Percentiles rank a stretch among this genome's conserved stretches.
Evolutionary conservation across 2,888 invertebrate species (phyloP).

Genomic region (Ophion ellenae): DNA sequence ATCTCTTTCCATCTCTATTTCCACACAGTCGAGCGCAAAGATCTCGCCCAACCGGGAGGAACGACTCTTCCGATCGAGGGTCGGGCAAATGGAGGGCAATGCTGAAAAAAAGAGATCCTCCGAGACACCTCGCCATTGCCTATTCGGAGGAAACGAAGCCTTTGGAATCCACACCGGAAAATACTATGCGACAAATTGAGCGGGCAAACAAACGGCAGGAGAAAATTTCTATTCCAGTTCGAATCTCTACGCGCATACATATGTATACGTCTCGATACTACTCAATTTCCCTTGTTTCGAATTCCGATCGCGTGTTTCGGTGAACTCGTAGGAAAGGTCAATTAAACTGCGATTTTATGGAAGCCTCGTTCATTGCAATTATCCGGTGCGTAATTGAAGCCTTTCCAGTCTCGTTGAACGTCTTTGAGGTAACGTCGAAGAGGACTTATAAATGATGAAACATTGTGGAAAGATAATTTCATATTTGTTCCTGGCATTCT

Average conservation of each 20-base stretch:
- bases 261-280: not conserved
- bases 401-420: not conserved
- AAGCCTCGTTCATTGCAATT: not conserved
- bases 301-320: not conserved
- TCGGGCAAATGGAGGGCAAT: conserved; percentile 15
- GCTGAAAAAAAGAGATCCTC: conserved; percentile 17
- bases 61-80: conserved; percentile 45
- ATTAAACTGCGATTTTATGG: not conserved
- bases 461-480: too few relatives aligned
- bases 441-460: too few relatives aligned
- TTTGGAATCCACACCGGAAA: conserved; percentile 46
- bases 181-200: conserved; percentile 31
- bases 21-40: conserved; percentile 50
- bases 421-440: not conserved
- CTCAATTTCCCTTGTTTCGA: conserved; percentile 42
- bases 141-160: conserved; percentile 63
- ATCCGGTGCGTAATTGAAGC: not conserved
- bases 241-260: not conserved
- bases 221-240: conserved; percentile 51
- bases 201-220: conserved; percentile 16
- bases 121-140: conserved; percentile 60
- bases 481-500: too few relatives aligned
- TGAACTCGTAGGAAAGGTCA: not conserved
- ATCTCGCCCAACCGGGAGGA: conserved; percentile 60
- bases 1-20: conserved; percentile 49